Evolutionary conservation across 1,140 invertebrate species (phyloP).

Genomic region (Schmidtea mediterranea): DNA sequence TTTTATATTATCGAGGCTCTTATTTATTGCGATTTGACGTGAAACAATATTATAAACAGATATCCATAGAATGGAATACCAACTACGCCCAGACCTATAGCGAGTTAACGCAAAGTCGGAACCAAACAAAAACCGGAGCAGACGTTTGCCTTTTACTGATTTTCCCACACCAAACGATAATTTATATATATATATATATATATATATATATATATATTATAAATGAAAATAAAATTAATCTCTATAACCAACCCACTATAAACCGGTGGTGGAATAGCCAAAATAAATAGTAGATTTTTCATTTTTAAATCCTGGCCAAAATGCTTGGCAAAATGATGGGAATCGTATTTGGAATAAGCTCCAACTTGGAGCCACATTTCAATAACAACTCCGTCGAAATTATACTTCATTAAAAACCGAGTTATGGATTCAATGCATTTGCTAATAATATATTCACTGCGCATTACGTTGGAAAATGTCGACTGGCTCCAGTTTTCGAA

Average conservation of each 20-base stretch:
- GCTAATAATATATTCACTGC: constrained; percentile 30
- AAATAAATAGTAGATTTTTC: constrained; percentile 37
- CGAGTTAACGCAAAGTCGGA: too few relatives aligned
- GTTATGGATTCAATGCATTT: constrained; percentile 17
- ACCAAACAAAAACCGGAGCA: too few relatives aligned
- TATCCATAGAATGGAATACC: too few relatives aligned
- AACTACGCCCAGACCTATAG: too few relatives aligned
- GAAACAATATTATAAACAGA: too few relatives aligned
- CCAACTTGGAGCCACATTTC: constrained; percentile 61
- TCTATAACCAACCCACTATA: constrained; percentile 16
- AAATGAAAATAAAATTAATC: constrained; percentile 6
- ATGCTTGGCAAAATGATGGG: constrained; percentile 27
- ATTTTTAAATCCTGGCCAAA: constrained; percentile 28
- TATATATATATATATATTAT: background rate
- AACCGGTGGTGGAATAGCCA: constrained; percentile 50
- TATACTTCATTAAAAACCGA: constrained; percentile 25
- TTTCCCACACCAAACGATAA: too few relatives aligned
- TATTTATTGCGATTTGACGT: too few relatives aligned
- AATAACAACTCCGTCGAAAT: constrained; percentile 57
- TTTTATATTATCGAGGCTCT: too few relatives aligned
- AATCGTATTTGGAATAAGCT: constrained; percentile 33
- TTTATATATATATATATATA: too few relatives aligned
- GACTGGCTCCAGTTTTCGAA: constrained; percentile 51
- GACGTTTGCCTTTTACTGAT: too few relatives aligned
- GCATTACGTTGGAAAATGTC: constrained; percentile 38